Evolutionary conservation across 2,113 vertebrate genomes (phyloP).

Genomic region (Erythrocercus mccallii): DNA sequence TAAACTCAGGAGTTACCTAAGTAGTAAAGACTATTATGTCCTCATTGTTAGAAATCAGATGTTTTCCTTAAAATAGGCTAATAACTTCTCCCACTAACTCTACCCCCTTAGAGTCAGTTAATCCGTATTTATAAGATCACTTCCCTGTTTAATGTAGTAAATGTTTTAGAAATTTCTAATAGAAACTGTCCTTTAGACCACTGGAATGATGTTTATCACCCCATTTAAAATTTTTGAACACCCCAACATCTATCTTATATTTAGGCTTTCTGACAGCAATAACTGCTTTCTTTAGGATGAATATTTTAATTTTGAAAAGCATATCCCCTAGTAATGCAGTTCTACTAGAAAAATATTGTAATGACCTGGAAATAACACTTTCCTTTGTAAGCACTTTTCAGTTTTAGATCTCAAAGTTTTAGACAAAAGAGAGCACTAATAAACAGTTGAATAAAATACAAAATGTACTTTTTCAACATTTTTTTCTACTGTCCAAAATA

Average conservation of each 20-base stretch:
- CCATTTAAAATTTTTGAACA: not conserved
- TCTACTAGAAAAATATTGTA: not conserved
- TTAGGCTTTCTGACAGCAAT: not conserved
- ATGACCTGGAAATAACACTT: not conserved
- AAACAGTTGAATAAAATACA: not conserved
- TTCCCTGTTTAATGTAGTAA: not conserved
- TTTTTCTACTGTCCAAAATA: not conserved
- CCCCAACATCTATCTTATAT: not conserved
- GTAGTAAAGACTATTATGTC: not conserved
- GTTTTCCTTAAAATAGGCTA: not conserved
- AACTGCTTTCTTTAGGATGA: not conserved
- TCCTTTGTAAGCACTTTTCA: not conserved
- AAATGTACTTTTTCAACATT: not conserved
- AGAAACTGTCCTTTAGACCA: not conserved
- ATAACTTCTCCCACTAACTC: not conserved
- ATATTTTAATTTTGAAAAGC: not conserved
- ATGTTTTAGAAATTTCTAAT: not conserved
- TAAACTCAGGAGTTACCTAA: not conserved
- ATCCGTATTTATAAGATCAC: not conserved
- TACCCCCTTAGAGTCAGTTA: not conserved
- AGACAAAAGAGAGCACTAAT: not conserved
- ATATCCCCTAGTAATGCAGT: not conserved
- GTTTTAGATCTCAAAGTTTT: not conserved
- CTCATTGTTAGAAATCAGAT: not conserved
- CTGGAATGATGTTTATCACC: not conserved